Evolutionary conservation across 2,888 invertebrate genomes (phyloP).

Genomic region (Dryococelus australis): DNA sequence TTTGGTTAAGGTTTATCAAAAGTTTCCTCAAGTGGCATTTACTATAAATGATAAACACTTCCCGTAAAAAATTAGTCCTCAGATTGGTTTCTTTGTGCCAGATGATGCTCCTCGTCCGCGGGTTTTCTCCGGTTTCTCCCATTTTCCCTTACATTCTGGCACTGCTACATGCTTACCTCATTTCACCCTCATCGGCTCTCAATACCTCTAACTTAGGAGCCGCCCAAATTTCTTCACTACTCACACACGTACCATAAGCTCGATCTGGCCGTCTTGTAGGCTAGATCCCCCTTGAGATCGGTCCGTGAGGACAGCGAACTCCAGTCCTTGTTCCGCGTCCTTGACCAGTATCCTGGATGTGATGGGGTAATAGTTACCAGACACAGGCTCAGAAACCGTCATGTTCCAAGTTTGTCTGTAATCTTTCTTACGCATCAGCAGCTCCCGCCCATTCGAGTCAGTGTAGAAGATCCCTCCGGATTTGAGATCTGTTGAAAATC

Average conservation of each 20-base stretch:
- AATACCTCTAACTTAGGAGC: too few species aligned
- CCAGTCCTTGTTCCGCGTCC: constrained; percentile 56
- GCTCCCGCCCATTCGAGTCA: constrained; percentile 80
- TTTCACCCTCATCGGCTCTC: too few species aligned
- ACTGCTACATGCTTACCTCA: too few species aligned
- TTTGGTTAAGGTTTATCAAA: too few species aligned
- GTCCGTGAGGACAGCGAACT: constrained; percentile 67
- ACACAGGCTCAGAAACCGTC: constrained; percentile 61
- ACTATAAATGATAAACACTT: too few species aligned
- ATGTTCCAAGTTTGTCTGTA: constrained; percentile 67
- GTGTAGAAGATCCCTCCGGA: constrained; percentile 71
- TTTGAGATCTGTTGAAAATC: constrained; percentile 67
- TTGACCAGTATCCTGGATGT: constrained; percentile 68
- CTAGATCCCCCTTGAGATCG: constrained; percentile 69
- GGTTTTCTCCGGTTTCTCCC: too few species aligned
- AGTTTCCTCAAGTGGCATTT: too few species aligned
- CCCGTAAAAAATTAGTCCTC: too few species aligned
- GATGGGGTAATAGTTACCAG: constrained; percentile 81
- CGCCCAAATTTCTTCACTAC: too few species aligned
- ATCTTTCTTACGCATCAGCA: constrained; percentile 67
- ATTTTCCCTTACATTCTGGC: too few species aligned
- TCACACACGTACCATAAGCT: constrained; percentile 67
- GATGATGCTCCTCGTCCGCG: too few species aligned
- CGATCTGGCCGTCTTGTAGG: constrained; percentile 66
- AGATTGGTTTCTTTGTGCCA: too few species aligned